phyloP scores from a whole-genome alignment of 2,113 vertebrate genomes.

The Psittacula cyanocephala region DNA sequence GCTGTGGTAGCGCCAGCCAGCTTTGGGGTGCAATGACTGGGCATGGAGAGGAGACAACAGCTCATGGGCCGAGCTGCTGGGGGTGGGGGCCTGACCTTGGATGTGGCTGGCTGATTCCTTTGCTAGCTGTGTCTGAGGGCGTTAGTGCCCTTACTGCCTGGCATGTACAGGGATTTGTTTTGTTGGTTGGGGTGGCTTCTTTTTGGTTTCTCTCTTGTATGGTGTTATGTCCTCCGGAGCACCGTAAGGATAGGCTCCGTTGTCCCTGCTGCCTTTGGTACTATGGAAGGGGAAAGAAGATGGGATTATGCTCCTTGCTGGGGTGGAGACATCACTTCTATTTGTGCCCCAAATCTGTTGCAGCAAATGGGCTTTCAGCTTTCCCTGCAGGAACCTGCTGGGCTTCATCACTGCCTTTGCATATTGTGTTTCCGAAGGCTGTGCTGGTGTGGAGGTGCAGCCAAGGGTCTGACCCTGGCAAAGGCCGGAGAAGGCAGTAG shows the following conservation, averaged over 20 bases:
- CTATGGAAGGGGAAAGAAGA: not conserved
- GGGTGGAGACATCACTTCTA: not conserved
- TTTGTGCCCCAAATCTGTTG: not conserved
- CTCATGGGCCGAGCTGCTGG: not conserved
- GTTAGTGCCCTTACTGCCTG: not conserved
- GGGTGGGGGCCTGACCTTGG: not conserved
- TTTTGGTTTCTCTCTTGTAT: not conserved
- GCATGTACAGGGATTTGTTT: not conserved
- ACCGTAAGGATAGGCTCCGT: not conserved
- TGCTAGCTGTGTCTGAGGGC: not conserved
- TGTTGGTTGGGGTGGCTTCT: not conserved
- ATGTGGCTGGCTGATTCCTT: not conserved
- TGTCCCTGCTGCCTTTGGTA: not conserved
- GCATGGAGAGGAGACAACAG: not conserved
- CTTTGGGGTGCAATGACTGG: not conserved
- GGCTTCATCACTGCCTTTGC: not conserved
- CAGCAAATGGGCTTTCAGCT: not conserved
- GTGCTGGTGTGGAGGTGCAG: not conserved
- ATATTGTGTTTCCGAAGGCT: not conserved
- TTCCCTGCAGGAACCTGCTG: not conserved
- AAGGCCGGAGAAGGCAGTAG: not conserved
- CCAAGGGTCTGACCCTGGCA: not conserved
- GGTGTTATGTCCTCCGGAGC: not conserved
- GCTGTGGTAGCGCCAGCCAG: not conserved
- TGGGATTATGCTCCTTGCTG: not conserved